Percentiles rank a stretch among this genome's conserved stretches.
Conservation (phyloP, 2,888 invertebrate genomes). For the Biston betularia region DNA sequence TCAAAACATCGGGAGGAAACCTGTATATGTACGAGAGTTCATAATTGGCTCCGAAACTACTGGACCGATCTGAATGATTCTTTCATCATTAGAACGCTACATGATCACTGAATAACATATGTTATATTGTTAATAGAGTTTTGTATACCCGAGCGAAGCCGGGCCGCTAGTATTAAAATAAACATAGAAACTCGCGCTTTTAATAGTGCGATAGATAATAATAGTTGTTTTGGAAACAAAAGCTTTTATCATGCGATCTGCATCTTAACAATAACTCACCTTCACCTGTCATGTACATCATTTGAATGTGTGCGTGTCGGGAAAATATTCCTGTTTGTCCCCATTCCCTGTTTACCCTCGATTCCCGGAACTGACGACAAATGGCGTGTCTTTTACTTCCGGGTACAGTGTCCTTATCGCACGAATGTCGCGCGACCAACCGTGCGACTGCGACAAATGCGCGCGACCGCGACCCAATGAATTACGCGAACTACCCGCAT, state of each 20-base stretch:
- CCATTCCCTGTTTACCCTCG: slow-evolving; percentile 28
- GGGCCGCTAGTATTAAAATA: too few relatives aligned
- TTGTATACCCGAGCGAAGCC: too few relatives aligned
- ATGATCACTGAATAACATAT: too few relatives aligned
- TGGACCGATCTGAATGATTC: too few relatives aligned
- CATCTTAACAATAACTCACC: slow-evolving; percentile 12
- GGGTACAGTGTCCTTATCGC: slow-evolving; percentile 57
- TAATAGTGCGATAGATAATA: not conserved
- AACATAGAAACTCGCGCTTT: not conserved
- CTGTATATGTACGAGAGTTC: too few relatives aligned
- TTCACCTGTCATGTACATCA: slow-evolving; percentile 24
- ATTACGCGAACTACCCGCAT: slow-evolving; percentile 62
- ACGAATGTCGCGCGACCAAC: slow-evolving; percentile 14
- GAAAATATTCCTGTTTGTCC: slow-evolving; percentile 19
- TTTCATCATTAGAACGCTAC: too few relatives aligned
- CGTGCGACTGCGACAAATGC: slow-evolving; percentile 59
- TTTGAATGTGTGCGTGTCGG: slow-evolving; percentile 23
- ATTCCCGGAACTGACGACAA: slow-evolving; percentile 38
- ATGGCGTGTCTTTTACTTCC: slow-evolving; percentile 36
- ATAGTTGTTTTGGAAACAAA: not conserved
- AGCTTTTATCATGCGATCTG: slow-evolving; percentile 11
- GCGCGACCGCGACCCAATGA: slow-evolving; percentile 60
- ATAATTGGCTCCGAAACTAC: too few relatives aligned
- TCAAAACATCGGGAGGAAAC: too few relatives aligned
- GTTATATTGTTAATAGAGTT: too few relatives aligned